Evolutionary conservation across 2,113 vertebrate genomes (phyloP).

Genomic region (Grus americana): DNA sequence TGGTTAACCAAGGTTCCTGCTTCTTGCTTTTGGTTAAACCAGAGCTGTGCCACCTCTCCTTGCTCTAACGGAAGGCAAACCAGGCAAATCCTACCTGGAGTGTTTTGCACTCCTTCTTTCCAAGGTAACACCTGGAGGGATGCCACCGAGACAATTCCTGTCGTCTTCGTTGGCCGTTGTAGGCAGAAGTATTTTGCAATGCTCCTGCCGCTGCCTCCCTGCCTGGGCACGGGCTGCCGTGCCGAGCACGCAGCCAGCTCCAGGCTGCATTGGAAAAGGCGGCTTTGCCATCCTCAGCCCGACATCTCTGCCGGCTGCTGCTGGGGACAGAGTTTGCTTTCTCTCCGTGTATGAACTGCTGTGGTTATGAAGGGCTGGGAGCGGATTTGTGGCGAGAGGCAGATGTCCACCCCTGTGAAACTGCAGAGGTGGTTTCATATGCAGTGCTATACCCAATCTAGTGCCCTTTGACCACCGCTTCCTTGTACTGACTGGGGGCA

Average conservation of each 20-base stretch:
- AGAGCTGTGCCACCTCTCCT: not conserved
- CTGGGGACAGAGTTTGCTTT: not conserved
- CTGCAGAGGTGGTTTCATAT: fast-evolving
- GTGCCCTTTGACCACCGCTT: not conserved
- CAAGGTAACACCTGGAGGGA: not conserved
- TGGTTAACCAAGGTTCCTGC: too few species aligned
- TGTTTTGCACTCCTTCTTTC: not conserved
- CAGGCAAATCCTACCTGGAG: fast-evolving
- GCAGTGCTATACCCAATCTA: fast-evolving
- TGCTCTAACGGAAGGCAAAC: not conserved
- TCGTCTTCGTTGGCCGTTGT: fast-evolving
- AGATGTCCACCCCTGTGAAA: not conserved
- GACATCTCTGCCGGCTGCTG: not conserved
- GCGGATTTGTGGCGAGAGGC: not conserved
- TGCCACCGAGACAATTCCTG: fast-evolving
- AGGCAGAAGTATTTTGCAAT: too few species aligned
- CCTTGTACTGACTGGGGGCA: not conserved
- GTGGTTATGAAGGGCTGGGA: fast-evolving
- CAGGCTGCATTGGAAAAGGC: not conserved
- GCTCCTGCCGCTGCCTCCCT: not conserved
- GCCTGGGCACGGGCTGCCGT: not conserved
- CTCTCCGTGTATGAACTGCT: fast-evolving
- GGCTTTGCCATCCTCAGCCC: not conserved
- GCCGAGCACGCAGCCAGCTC: not conserved
- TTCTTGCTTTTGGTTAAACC: not conserved